phyloP scores from a whole-genome alignment of 2,797 vertebrate species.

The Lagodon rhomboides region DNA sequence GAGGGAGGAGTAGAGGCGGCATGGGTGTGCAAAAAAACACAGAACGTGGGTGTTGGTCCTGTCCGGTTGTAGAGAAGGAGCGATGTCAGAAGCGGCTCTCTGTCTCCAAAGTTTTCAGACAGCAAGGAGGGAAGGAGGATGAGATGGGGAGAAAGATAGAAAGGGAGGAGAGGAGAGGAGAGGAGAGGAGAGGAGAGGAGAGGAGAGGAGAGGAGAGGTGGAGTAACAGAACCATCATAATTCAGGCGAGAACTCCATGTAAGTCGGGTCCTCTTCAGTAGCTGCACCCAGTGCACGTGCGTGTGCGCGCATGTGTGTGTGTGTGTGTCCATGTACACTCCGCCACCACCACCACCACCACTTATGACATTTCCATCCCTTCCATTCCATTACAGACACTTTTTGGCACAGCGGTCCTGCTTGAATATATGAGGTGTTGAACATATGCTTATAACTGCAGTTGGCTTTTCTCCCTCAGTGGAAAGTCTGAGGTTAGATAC shows the following conservation, averaged over 20 bases:
- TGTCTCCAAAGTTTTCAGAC: background rate
- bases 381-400: constrained; percentile 33
- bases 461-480: constrained; percentile 7
- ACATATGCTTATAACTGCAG: background rate
- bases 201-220: background rate
- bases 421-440: constrained; percentile 12
- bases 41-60: background rate
- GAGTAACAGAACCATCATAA: constrained; percentile 31
- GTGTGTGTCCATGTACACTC: background rate
- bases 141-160: too few relatives aligned
- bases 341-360: background rate
- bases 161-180: background rate
- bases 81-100: background rate
- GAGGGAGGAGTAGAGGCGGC: background rate
- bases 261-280: constrained; percentile 48
- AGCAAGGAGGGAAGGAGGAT: background rate
- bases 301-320: constrained; percentile 7
- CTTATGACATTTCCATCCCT: constrained; percentile 41
- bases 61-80: background rate
- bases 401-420: constrained; percentile 8
- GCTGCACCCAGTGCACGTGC: constrained; percentile 4
- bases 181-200: too few relatives aligned
- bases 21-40: background rate
- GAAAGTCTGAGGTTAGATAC: constrained; percentile 21
- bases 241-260: constrained; percentile 62